phyloP scores from a whole-genome alignment of 2,888 invertebrate genomes.

The Lomographa bimaculata region DNA sequence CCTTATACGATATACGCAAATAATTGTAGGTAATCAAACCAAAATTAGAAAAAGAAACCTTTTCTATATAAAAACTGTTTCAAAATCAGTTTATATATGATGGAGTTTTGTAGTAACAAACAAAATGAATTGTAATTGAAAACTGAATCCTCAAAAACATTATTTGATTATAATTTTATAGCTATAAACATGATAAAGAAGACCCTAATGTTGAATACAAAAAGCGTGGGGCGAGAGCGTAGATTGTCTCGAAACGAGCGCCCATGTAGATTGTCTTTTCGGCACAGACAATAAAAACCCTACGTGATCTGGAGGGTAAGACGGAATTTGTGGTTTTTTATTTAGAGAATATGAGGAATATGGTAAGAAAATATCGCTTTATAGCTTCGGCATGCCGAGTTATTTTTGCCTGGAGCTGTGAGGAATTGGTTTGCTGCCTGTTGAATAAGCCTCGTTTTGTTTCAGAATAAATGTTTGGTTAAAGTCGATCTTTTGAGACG shows the following conservation, averaged over 20 bases:
- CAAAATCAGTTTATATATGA: no score
- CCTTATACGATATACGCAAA: no score
- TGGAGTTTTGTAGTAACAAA: no score
- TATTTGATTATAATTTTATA: constrained; percentile 10
- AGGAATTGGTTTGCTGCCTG: no score
- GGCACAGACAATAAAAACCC: constrained; percentile 42
- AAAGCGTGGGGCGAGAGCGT: constrained; percentile 10
- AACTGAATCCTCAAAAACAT: no score
- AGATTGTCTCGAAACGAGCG: constrained; percentile 20
- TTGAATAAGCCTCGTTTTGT: no score
- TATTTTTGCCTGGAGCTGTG: constrained; percentile 2
- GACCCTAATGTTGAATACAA: constrained; percentile 17
- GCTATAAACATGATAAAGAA: constrained; percentile 17
- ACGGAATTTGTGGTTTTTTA: constrained; percentile 19
- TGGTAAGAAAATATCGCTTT: constrained; percentile 12
- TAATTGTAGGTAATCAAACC: no score
- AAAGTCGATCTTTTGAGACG: no score
- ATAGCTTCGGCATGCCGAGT: neutral
- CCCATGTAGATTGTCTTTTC: constrained; percentile 35
- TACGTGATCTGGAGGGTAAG: constrained; percentile 41
- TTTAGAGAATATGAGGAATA: constrained; percentile 19
- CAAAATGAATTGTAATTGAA: no score
- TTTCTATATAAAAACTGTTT: no score
- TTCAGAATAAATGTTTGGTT: no score
- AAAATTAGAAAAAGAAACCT: no score